Conservation (phyloP, 2,113 vertebrate species). For the Lasiurus cinereus region DNA sequence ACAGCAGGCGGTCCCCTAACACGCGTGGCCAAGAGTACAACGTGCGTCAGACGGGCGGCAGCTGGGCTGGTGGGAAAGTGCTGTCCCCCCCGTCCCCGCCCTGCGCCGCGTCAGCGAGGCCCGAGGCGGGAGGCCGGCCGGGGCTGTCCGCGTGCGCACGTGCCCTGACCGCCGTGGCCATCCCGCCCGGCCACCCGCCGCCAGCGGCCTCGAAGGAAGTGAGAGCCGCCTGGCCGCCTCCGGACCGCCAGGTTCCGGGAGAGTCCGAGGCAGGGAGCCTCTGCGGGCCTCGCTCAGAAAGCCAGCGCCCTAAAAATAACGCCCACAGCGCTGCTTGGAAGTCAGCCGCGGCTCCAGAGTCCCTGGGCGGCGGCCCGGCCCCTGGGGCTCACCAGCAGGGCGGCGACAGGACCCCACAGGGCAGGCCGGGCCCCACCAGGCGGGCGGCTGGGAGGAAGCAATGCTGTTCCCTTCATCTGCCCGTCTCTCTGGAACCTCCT, state of each 20-base stretch:
- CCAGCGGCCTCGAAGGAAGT: background rate
- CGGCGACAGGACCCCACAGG: background rate
- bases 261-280: slow-evolving; percentile 48
- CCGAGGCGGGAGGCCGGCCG: too few species aligned
- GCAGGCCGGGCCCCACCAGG: background rate
- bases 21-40: background rate
- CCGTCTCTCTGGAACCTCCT: background rate
- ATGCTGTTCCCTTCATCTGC: background rate
- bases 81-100: too few species aligned
- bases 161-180: rapidly evolving
- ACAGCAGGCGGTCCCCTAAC: background rate
- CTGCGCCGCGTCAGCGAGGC: background rate
- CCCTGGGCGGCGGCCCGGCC: rapidly evolving
- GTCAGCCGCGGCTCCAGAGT: background rate
- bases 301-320: slow-evolving; percentile 58
- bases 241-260: slow-evolving; percentile 43
- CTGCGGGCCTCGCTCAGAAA: slow-evolving; percentile 70
- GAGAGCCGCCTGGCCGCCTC: background rate
- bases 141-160: rapidly evolving
- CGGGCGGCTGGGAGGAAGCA: background rate
- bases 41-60: too few species aligned
- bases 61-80: too few species aligned
- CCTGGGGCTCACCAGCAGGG: background rate
- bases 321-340: background rate
- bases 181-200: background rate